phyloP scores from a whole-genome alignment of 2,113 vertebrate species.

The Eclectus roratus region DNA sequence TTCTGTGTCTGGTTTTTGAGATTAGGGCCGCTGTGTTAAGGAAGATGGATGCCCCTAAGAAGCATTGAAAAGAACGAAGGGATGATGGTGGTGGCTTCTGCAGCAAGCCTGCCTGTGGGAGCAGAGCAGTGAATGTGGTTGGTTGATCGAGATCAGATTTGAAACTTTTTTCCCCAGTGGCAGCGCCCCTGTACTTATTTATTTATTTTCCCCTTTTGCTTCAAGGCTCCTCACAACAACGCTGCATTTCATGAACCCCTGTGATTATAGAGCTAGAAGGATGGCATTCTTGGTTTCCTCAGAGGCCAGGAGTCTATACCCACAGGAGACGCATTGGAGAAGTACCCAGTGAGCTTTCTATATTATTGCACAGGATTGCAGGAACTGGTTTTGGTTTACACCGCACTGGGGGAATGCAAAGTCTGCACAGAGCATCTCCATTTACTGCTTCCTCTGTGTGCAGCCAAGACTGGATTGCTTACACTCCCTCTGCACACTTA shows the following conservation, averaged over 20 bases:
- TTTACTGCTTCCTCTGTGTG: background rate
- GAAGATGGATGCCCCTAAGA: conserved; percentile 56
- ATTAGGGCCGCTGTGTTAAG: conserved; percentile 31
- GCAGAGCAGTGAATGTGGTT: conserved; percentile 20
- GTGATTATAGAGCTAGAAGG: conserved; percentile 33
- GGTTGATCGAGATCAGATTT: conserved; percentile 32
- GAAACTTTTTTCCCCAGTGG: background rate
- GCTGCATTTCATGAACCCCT: conserved; percentile 29
- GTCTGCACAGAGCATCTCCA: conserved; percentile 31
- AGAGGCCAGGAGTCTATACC: conserved; percentile 6
- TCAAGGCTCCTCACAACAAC: conserved; percentile 2
- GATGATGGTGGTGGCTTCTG: conserved; percentile 19
- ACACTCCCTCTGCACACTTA: background rate
- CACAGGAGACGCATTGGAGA: conserved; percentile 23
- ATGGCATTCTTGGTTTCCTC: conserved; percentile 44
- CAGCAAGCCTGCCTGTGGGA: background rate
- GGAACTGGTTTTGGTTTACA: conserved; percentile 62
- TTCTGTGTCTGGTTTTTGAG: conserved; percentile 55
- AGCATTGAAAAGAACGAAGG: conserved; percentile 31
- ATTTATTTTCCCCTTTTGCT: conserved; percentile 39
- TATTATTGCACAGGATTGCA: conserved; percentile 52
- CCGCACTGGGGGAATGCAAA: background rate
- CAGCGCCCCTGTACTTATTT: background rate
- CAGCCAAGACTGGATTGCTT: conserved; percentile 24
- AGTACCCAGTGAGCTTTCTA: conserved; percentile 6